These are phyloP conservation scores for Dermolepida albohirtum DNA, from an alignment of 2,888 invertebrate species.

Conservation along the genomic window DNA sequence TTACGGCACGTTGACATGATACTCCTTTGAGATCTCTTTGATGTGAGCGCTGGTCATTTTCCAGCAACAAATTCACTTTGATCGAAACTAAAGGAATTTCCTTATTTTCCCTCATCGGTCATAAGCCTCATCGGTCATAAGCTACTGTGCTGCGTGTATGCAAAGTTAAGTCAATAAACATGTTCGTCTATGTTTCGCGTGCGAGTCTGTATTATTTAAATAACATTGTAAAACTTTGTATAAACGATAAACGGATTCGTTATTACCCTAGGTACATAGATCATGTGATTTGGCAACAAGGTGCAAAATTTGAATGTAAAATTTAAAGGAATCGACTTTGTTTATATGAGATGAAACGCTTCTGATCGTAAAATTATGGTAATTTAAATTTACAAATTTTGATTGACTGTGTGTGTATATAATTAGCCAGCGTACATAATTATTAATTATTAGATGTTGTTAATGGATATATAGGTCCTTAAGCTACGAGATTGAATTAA, in stretches of 20 bases:
- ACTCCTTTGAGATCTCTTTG: slow-evolving; percentile 45
- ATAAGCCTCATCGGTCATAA: slow-evolving; percentile 19
- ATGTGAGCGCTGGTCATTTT: slow-evolving; percentile 42
- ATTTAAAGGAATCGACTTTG: slow-evolving; percentile 21
- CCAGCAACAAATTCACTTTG: slow-evolving; percentile 36
- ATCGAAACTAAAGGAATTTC: slow-evolving; percentile 33
- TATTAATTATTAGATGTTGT: too few species aligned
- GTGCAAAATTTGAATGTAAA: slow-evolving; percentile 10
- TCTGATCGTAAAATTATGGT: slow-evolving; percentile 6
- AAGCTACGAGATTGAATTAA: too few species aligned
- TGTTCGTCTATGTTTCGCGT: slow-evolving; percentile 22
- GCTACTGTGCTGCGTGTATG: slow-evolving; percentile 27
- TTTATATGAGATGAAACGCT: slow-evolving; percentile 32
- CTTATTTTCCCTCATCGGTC: slow-evolving; percentile 31
- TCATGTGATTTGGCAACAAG: slow-evolving; percentile 20
- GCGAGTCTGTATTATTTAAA: slow-evolving; percentile 21
- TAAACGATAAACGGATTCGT: slow-evolving; percentile 24
- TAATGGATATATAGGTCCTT: too few species aligned
- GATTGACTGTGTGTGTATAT: slow-evolving; percentile 8
- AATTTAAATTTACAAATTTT: slow-evolving; percentile 24
- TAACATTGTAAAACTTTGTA: slow-evolving; percentile 25
- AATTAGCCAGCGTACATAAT: neutral
- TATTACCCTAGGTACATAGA: slow-evolving; percentile 20
- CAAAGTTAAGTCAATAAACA: slow-evolving; percentile 35
- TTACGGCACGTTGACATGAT: slow-evolving; percentile 42